phyloP scores from a whole-genome alignment of 2,113 vertebrate genomes.

The Panurus biarmicus region DNA sequence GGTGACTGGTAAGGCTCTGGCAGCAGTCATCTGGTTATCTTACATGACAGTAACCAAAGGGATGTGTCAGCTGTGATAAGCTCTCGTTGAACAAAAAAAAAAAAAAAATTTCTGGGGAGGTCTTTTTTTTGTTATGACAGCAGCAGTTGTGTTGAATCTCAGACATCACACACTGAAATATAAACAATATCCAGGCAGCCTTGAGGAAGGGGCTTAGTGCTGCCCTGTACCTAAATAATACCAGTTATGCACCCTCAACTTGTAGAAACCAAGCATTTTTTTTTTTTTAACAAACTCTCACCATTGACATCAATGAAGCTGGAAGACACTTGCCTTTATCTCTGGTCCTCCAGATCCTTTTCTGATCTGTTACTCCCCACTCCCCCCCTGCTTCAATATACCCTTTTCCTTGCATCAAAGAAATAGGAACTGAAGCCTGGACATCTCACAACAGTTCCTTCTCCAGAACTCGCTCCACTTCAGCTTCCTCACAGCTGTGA shows the following conservation, averaged over 20 bases:
- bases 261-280: neutral
- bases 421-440: neutral
- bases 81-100: neutral
- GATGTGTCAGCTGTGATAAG: neutral
- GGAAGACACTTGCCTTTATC: neutral
- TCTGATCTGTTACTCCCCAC: neutral
- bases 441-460: neutral
- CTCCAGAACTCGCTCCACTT: neutral
- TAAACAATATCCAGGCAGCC: neutral
- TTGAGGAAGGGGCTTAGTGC: neutral
- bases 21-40: neutral
- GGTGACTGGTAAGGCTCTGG: neutral
- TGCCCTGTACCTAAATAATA: neutral
- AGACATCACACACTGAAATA: neutral
- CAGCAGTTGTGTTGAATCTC: neutral
- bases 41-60: neutral
- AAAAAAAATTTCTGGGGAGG: neutral
- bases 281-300: neutral
- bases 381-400: neutral
- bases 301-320: neutral
- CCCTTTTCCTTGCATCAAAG: neutral
- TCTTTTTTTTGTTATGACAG: neutral
- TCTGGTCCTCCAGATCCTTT: neutral
- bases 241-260: neutral
- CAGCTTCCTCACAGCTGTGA: neutral